phyloP scores from a whole-genome alignment of 2,113 vertebrate species.

The Tetraodon nigroviridis region DNA sequence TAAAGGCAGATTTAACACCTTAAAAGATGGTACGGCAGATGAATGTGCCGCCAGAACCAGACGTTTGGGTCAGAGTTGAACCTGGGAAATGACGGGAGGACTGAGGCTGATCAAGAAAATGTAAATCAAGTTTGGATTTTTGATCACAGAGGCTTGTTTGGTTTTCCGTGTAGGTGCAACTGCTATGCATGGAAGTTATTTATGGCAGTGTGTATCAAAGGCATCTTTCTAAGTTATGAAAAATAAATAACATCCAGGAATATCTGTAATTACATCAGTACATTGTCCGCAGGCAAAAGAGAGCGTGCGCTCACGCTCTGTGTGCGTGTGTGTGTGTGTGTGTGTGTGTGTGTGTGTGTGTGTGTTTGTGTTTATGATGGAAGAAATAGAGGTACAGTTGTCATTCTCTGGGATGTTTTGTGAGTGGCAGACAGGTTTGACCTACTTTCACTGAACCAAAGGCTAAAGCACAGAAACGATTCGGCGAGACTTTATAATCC shows the following conservation, averaged over 20 bases:
- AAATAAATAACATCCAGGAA: conserved; percentile 56
- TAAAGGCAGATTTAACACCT: conserved; percentile 34
- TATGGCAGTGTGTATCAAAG: conserved; percentile 41
- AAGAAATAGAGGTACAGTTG: conserved; percentile 51
- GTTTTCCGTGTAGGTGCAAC: not conserved
- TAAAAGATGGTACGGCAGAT: not conserved
- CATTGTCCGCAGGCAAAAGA: conserved; percentile 43
- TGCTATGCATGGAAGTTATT: conserved; percentile 32
- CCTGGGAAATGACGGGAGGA: not conserved
- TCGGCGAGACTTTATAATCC: conserved; percentile 44
- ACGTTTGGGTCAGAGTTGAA: not conserved
- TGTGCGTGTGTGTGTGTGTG: conserved; percentile 30
- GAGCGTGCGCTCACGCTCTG: conserved; percentile 26
- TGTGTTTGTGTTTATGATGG: conserved; percentile 30
- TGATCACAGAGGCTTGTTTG: not conserved
- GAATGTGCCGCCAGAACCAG: not conserved
- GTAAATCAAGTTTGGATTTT: conserved; percentile 1
- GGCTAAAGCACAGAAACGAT: conserved; percentile 41
- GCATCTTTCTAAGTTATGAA: conserved; percentile 38
- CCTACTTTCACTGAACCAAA: conserved; percentile 52
- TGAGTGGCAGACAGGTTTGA: conserved; percentile 66
- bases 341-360: conserved; percentile 28
- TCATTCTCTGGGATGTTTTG: conserved; percentile 51
- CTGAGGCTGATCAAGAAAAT: conserved; percentile 5
- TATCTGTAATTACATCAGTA: conserved; percentile 67